Base-by-base conservation (phyloP, 2,113 vertebrate species). In the Mus pahari region DNA sequence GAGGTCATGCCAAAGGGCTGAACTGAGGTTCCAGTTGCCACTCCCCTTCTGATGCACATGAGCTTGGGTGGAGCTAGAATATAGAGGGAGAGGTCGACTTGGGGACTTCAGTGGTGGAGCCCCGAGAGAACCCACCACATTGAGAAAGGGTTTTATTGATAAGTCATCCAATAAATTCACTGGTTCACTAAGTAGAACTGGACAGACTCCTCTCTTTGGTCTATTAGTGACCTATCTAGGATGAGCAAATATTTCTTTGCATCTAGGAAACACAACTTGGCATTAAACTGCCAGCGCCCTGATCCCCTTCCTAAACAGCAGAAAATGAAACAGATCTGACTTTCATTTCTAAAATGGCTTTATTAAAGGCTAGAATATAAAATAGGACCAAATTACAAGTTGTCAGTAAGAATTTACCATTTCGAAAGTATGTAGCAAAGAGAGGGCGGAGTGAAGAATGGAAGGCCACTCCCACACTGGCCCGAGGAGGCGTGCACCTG, bases 351-450 rank as follows among this genome's bases (percentile, higher is more conserved):
- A 95, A 98, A 98, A 98, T 97, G 97, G 97, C 96, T 99, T 99
- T 99, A 99, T 98, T 99, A 98, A 99, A 99, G 98, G 97, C 87
- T 93, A 92, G 98, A 98, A 98, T 98, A 99, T 95, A 98, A 98
- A 99, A 98, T 97, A 98, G 97, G 97, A 98, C 96, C 97, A 97
- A 98, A 93, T 98, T 97, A 98, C 97, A 98, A 97, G 97, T 96
- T 26, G n/a, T 98, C 97, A 86, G 92, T 98, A 99, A 98, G 98
- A 98, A 98, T 96, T 86, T 96, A 97, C 98, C 97, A 94, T 96
- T 97, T 84, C 79, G 66, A 98, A 98, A 98, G 97, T 60, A 96
- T 96, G 93, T 98, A 98, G 92, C 97, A 97, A 98, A 98, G 97
- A 98, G 83, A 98, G 98, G 86, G 95, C 96, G 93, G 83, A 92